A percentile compares a stretch with the other conserved stretches of the same genome.
Conservation (phyloP, 2,113 vertebrate species). For the Corythoichthys intestinalis region DNA sequence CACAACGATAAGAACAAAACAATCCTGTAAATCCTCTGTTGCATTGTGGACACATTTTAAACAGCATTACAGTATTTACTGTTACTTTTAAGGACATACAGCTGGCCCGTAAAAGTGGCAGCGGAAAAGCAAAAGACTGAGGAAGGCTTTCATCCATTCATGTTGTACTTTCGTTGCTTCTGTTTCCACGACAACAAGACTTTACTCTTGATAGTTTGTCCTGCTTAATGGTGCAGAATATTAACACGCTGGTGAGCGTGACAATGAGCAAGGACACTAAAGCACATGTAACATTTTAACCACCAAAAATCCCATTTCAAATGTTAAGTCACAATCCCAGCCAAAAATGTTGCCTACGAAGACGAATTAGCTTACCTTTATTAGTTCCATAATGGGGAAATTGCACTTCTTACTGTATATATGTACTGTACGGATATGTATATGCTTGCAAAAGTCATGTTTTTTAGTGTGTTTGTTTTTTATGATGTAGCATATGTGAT, state of each 20-base stretch:
- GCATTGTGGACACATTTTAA: background rate
- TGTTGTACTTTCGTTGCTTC: conserved; percentile 69
- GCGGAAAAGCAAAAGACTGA: background rate
- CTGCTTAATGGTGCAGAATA: conserved; percentile 67
- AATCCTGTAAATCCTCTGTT: background rate
- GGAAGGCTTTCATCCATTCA: conserved; percentile 4
- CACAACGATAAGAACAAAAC: conserved; percentile 1
- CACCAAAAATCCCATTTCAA: background rate
- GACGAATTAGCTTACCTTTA: too few relatives aligned
- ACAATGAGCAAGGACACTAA: conserved; percentile 21
- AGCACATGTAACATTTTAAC: background rate
- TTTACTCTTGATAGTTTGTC: conserved; percentile 19
- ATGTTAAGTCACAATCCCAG: too few relatives aligned
- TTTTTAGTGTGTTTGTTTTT: too few relatives aligned
- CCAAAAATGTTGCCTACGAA: too few relatives aligned
- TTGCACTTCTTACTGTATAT: too few relatives aligned
- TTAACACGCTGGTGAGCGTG: conserved; percentile 36
- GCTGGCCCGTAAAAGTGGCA: background rate
- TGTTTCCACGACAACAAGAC: conserved; percentile 61
- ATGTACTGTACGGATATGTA: too few relatives aligned
- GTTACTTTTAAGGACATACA: background rate
- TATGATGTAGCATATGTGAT: too few relatives aligned
- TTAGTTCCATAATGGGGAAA: too few relatives aligned
- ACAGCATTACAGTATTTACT: background rate
- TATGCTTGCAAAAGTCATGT: too few relatives aligned